A percentile compares a stretch with the other conserved stretches of the same genome.
These are phyloP conservation scores for Molorchus minor DNA, from an alignment of 2,888 invertebrate genomes.

Conservation along the genomic window DNA sequence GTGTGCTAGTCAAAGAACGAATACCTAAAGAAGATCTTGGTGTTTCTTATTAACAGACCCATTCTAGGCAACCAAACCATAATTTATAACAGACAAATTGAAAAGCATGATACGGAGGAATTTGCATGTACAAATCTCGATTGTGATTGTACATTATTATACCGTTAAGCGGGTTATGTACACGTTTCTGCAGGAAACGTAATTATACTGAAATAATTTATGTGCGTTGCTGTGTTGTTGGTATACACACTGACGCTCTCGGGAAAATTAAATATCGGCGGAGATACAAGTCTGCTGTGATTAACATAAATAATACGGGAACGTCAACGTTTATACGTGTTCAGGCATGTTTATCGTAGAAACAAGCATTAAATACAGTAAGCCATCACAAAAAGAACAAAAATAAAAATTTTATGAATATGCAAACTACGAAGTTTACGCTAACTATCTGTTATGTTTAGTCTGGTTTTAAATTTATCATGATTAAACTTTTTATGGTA, in stretches of 20 bases:
- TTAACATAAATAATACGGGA: slow-evolving; percentile 19
- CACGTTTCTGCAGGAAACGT: slow-evolving; percentile 31
- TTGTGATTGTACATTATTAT: slow-evolving; percentile 29
- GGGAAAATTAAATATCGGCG: slow-evolving; percentile 20
- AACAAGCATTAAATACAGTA: too few species aligned
- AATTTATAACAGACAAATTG: slow-evolving; percentile 37
- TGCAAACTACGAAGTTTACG: too few species aligned
- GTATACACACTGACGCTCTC: slow-evolving; percentile 10
- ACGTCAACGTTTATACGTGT: slow-evolving; percentile 16
- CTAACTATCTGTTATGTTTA: too few species aligned
- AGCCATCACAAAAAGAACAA: too few species aligned
- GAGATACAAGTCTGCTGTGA: slow-evolving; percentile 16
- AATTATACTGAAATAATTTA: slow-evolving; percentile 34
- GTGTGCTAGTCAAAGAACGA: too few species aligned
- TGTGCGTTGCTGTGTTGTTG: slow-evolving; percentile 24
- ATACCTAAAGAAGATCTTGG: too few species aligned
- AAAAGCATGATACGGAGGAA: slow-evolving; percentile 37
- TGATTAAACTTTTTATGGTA: too few species aligned
- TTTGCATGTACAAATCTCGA: slow-evolving; percentile 38
- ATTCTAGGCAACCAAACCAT: too few species aligned
- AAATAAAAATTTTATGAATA: too few species aligned
- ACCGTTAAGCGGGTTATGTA: slow-evolving; percentile 21
- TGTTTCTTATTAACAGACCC: too few species aligned
- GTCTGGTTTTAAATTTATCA: too few species aligned
- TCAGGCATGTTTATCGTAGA: background rate